phyloP scores from a whole-genome alignment of 2,888 invertebrate species.

The Eupithecia insigniata region DNA sequence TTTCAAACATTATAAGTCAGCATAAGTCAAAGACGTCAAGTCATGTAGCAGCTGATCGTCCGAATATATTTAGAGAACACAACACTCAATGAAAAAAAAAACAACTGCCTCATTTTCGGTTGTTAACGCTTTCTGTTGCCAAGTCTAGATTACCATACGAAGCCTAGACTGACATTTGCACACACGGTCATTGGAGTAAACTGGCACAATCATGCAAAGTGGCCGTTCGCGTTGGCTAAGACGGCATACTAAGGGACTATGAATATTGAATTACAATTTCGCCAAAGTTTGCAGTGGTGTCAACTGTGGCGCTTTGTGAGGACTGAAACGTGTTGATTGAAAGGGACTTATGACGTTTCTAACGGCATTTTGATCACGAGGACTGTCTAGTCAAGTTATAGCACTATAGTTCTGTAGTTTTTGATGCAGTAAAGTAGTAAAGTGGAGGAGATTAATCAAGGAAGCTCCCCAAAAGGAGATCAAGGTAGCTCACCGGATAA shows the following conservation, averaged over 20 bases:
- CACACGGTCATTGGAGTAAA: constrained; percentile 9
- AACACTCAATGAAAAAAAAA: not conserved
- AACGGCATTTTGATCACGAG: constrained; percentile 1
- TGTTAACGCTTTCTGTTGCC: not conserved
- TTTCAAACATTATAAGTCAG: not conserved
- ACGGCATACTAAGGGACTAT: constrained; percentile 19
- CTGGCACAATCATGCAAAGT: constrained; percentile 34
- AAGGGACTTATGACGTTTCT: constrained; percentile 7
- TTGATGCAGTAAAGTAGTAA: not conserved
- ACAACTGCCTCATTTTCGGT: not conserved
- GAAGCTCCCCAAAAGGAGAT: not conserved
- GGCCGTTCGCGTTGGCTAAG: constrained; percentile 23
- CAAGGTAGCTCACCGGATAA: not conserved
- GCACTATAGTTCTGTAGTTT: not conserved
- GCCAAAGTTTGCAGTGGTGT: constrained; percentile 17
- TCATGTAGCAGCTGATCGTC: not conserved
- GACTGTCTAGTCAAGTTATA: not conserved
- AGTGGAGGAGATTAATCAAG: not conserved
- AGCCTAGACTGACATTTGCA: constrained; percentile 14
- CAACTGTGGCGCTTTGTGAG: constrained; percentile 14
- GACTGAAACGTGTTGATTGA: constrained; percentile 7
- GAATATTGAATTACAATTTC: constrained; percentile 32
- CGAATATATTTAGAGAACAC: not conserved
- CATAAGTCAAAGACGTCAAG: no score
- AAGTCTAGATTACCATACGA: not conserved